Evolutionary conservation across 2,113 vertebrate species (phyloP).

Genomic region (Sylvilagus bachmani): DNA sequence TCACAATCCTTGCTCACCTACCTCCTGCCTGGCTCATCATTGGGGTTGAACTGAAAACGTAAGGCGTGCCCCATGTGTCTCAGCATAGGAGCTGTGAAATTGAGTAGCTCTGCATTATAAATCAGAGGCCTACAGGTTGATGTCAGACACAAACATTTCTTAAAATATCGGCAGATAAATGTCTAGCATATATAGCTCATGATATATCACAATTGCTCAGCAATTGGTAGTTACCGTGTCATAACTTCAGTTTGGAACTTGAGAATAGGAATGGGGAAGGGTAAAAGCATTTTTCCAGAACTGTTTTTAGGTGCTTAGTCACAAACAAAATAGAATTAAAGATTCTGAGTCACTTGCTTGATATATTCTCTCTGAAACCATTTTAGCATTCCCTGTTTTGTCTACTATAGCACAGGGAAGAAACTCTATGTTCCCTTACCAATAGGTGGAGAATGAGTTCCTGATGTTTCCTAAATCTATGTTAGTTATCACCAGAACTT

Average conservation of each 20-base stretch:
- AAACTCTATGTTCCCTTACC: not conserved
- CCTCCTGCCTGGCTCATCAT: not conserved
- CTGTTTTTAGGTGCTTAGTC: not conserved
- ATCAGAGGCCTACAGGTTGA: not conserved
- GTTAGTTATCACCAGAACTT: not conserved
- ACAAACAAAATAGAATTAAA: slow-evolving; percentile 9
- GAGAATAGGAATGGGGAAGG: not conserved
- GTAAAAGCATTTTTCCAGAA: not conserved
- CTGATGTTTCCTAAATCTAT: not conserved
- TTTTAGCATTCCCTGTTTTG: not conserved
- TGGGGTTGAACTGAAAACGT: not conserved
- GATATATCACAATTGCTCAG: not conserved
- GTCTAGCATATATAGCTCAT: not conserved
- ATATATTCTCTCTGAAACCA: not conserved
- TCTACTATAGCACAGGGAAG: not conserved
- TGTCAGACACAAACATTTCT: not conserved
- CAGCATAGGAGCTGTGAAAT: not conserved
- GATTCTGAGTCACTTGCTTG: slow-evolving; percentile 29
- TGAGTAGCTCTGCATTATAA: not conserved
- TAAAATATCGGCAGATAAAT: slow-evolving; percentile 10
- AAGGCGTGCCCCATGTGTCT: not conserved
- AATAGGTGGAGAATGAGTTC: not conserved
- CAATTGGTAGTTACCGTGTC: not conserved
- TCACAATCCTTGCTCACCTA: not conserved
- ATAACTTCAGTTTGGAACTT: slow-evolving; percentile 45